Percentiles rank a stretch among this genome's conserved stretches.
phyloP scores from a whole-genome alignment of 2,797 vertebrate species.

The Corythornis leucogaster region DNA sequence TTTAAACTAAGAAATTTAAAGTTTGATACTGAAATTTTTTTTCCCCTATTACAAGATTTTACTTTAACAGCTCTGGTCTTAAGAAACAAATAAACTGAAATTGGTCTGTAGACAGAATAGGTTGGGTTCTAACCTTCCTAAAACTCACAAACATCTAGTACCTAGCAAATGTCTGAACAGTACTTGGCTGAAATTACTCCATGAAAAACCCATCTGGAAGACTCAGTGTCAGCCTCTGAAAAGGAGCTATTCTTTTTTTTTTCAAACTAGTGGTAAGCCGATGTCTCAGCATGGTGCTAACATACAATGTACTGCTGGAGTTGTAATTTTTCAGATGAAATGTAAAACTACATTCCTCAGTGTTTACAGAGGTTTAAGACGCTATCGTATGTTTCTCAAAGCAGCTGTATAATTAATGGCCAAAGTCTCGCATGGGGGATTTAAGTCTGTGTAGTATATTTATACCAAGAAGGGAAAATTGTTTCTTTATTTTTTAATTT shows the following conservation, averaged over 20 bases:
- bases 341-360: background rate
- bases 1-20: background rate
- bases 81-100: background rate
- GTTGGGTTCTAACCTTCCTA: background rate
- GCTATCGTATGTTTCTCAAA: background rate
- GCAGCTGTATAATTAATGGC: background rate
- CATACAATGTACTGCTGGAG: background rate
- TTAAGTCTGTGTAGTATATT: background rate
- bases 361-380: background rate
- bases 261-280: background rate
- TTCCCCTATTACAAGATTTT: background rate
- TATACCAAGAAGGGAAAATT: background rate
- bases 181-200: background rate
- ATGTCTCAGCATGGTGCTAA: background rate
- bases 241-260: background rate
- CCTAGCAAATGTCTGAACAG: background rate
- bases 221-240: background rate
- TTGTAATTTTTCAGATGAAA: conserved; percentile 7
- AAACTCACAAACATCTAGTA: background rate
- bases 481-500: background rate
- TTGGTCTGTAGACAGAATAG: background rate
- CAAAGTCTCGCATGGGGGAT: background rate
- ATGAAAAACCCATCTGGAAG: background rate
- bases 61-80: background rate
- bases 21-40: background rate